Evolutionary conservation across 2,797 vertebrate genomes (phyloP).

Genomic region (Gymnoscopelus braueri): DNA sequence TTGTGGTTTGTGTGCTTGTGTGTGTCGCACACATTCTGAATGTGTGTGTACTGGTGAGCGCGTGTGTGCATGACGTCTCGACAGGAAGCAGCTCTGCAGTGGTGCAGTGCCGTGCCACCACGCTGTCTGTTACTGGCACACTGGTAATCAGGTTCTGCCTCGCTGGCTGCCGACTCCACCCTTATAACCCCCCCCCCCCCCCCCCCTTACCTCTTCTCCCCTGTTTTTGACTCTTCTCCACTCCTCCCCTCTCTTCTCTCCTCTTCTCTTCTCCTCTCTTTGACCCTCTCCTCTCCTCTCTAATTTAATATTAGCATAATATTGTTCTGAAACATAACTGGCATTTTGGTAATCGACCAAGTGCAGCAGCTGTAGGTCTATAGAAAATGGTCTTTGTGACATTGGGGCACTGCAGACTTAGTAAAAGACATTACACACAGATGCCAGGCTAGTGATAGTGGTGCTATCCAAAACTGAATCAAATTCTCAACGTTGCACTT

Average conservation of each 20-base stretch:
- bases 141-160: conserved; percentile 50
- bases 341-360: no score
- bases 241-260: not conserved
- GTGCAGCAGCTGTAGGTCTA: no score
- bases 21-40: conserved; percentile 5
- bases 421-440: no score
- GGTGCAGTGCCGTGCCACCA: conserved; percentile 48
- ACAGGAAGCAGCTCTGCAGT: conserved; percentile 46
- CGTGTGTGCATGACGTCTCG: not conserved
- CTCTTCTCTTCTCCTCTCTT: not conserved
- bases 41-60: not conserved
- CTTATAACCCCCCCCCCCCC: conserved; percentile 19
- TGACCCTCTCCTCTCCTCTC: not conserved
- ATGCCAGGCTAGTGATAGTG: no score
- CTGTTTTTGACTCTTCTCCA: conserved; percentile 8
- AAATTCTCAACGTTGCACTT: no score
- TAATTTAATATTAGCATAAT: no score
- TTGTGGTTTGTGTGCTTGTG: conserved; percentile 8
- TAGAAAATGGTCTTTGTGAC: no score
- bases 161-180: conserved; percentile 32
- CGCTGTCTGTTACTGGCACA: conserved; percentile 27
- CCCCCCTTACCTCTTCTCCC: not conserved
- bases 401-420: no score
- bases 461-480: no score
- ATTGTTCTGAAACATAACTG: no score